Evolutionary conservation across 2,888 invertebrate genomes (phyloP), one percentile per base, ranked within the genome.

Genomic region (Cordilura impudica): DNA sequence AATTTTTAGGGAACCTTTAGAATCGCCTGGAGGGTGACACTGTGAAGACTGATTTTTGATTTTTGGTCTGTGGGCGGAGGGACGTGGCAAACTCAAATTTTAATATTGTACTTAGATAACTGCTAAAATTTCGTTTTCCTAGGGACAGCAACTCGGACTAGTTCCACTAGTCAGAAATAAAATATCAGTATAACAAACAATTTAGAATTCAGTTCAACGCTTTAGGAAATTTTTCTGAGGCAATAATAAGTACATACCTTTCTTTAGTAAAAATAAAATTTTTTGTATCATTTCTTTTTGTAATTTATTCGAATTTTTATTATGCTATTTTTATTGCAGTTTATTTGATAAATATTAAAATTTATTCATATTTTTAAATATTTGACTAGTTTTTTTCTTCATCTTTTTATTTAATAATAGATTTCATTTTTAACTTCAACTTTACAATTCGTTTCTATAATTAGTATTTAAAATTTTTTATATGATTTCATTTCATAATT

Each of bases 361-460:
- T 51, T 51, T 21, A n/a, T 35, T 43, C 23, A 47, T 12, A 10
- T 35, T 29, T 43, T 63, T 56, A n/a, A 4, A 39, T 39, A 18
- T 67, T 45, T 35, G 63, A 49, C 63, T 49, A 63, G 31, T 39
- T 39, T n/a, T 6, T 29, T 19, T 67, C 29, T 53, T 47, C 19
- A 19, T 53, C 23, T 47, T 23, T 43, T 54, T 18, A 39, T 31
- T 45, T 39, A 53, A 23, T 35, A 53, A 58, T 51, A n/a, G 43
- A 3, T 70, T 70, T 45, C 8, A 16, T 43, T 60, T 51, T 61
- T 21, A 35, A 16, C 14, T 61, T 72, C 54, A 77, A 61, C 49
- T 78, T 67, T 72, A 51, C 61, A 72, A 67, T 78, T 72, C 49
- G 39, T 53, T 77, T 39, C 16, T 39, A 65, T 53, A 60, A 60